Conservation (phyloP, 2,797 vertebrate species). For the Mormyrops attenuatus region DNA sequence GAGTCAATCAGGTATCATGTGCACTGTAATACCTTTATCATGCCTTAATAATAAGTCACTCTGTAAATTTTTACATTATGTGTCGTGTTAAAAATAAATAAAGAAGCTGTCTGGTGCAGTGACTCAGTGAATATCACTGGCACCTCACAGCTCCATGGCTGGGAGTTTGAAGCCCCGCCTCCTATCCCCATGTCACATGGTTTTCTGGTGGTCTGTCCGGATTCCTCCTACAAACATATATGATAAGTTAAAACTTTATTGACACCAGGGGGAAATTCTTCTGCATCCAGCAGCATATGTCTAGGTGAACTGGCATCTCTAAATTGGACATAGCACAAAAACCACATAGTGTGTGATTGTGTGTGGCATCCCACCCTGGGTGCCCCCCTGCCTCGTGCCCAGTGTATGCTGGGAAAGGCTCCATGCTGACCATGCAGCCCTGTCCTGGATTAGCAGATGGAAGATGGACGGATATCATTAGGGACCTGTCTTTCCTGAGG, state of each 20-base stretch:
- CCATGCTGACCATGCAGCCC: background rate
- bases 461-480: background rate
- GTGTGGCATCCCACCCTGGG: background rate
- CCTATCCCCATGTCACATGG: background rate
- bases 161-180: background rate
- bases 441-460: constrained; percentile 7
- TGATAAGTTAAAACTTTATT: background rate
- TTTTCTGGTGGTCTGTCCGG: background rate
- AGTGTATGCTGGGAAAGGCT: background rate
- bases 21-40: background rate
- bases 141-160: background rate
- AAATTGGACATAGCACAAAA: background rate
- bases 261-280: background rate
- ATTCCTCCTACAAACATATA: background rate
- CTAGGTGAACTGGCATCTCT: background rate
- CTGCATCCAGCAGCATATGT: background rate
- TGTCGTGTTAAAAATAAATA: background rate
- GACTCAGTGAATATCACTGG: background rate
- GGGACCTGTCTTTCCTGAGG: background rate
- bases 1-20: background rate
- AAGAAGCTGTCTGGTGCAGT: background rate
- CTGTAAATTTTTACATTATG: background rate
- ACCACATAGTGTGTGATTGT: background rate
- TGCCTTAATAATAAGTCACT: background rate
- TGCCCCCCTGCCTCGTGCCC: background rate